Evolutionary conservation across 2,888 invertebrate species (phyloP).

Genomic region (Limnephilus lunatus): DNA sequence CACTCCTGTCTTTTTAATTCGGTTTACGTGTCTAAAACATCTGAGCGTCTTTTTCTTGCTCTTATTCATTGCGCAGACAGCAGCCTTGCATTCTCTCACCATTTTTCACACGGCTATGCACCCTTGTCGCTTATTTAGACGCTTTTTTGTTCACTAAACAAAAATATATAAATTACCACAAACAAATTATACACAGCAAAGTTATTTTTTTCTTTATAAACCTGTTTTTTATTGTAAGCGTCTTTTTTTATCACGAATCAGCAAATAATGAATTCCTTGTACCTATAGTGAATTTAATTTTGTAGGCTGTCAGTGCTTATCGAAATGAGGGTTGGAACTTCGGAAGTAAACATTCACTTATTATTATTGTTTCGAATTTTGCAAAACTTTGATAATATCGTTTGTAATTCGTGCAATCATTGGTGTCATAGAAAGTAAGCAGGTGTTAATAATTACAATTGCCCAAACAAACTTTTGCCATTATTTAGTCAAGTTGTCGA

Average conservation of each 20-base stretch:
- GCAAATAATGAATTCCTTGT: background rate
- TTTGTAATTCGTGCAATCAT: background rate
- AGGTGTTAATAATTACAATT: conserved; percentile 64
- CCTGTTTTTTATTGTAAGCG: too few species aligned
- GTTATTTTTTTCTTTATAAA: too few species aligned
- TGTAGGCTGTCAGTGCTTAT: background rate
- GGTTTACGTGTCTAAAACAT: too few species aligned
- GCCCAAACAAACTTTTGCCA: conserved; percentile 60
- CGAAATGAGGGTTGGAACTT: background rate
- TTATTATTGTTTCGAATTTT: background rate
- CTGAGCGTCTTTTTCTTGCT: too few species aligned
- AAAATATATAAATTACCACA: too few species aligned
- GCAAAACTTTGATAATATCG: background rate
- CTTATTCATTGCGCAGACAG: too few species aligned
- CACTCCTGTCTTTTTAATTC: too few species aligned
- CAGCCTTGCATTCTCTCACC: too few species aligned
- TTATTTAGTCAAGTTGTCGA: conserved; percentile 55
- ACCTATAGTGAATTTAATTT: background rate
- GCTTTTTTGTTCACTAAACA: too few species aligned
- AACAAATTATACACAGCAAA: too few species aligned
- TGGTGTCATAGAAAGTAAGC: conserved; percentile 53
- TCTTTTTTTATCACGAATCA: background rate
- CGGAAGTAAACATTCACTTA: background rate
- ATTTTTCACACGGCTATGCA: background rate
- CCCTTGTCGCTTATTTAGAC: too few species aligned